phyloP scores from a whole-genome alignment of 2,888 invertebrate species.

The Dorcus parallelipipedus region DNA sequence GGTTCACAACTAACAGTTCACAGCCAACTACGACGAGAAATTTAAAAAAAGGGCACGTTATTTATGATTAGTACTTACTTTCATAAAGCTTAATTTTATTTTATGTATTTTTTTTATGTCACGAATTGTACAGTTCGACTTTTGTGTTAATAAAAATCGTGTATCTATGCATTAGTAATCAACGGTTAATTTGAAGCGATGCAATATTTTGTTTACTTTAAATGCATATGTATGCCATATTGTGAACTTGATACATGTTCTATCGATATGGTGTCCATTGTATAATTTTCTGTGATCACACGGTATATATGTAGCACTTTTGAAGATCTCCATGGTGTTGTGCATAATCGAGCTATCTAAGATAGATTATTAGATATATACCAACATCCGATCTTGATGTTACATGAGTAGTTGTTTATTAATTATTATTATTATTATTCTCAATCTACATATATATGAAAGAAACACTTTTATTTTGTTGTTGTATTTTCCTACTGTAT shows the following conservation, averaged over 20 bases:
- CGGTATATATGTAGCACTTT: conserved; percentile 38
- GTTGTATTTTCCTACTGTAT: conserved; percentile 32
- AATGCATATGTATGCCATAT: no score
- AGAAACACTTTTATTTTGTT: conserved; percentile 21
- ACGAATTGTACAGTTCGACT: background rate
- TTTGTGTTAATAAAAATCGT: background rate
- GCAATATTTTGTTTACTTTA: no score
- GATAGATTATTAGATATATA: conserved; percentile 34
- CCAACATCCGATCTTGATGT: conserved; percentile 36
- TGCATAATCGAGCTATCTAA: conserved; percentile 33
- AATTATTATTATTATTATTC: conserved; percentile 24
- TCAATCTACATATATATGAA: conserved; percentile 22
- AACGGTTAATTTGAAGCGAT: no score
- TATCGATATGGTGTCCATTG: conserved; percentile 3
- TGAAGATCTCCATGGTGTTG: conserved; percentile 37
- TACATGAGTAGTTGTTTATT: conserved; percentile 27
- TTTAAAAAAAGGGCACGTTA: background rate
- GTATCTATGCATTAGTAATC: no score
- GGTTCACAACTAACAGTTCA: no score
- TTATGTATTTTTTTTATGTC: background rate
- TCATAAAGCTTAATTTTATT: background rate
- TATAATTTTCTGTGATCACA: conserved; percentile 39
- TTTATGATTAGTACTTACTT: background rate
- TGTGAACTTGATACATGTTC: background rate
- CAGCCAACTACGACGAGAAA: no score